Evolutionary conservation across 2,113 vertebrate species (phyloP), one percentile per base, ranked within the genome.

Genomic region (Paralichthys olivaceus): DNA sequence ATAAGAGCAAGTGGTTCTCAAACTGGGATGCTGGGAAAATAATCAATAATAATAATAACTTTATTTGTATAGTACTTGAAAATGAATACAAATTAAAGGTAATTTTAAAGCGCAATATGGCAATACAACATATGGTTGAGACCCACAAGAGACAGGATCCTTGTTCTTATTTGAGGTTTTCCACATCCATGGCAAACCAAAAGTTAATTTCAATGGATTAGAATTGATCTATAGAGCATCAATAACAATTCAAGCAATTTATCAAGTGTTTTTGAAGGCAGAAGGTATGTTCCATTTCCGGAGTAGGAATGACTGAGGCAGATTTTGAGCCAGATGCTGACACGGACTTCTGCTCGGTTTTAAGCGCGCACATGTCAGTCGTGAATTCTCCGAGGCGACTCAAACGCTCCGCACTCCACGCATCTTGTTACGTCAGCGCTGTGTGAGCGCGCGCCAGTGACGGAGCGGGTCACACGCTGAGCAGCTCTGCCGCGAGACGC

Each of bases 401-500:
- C 84, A 25, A 91, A 90, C 23, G 83, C 86, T 0, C 7, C 49
- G 19, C 43, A 4, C 40, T 3, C 40, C 2, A 49, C 34, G n/a
- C 37, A 49, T 5, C 45, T 19, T 3, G 7, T 49, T 19, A 56
- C 77, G 75, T 81, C 64, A 85, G 0, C 5, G 12, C 26, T 56
- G 45, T 58, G n/a, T 66, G 72, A 45, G 60, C 69, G 28, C 8
- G 73, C 55, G n/a, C 8, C 58, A 2, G 51, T 47, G 32, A 45
- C 14, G 32, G 8, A 5, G 28, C 9, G 11, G 28, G n/a, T 37
- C 57, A 62, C 5, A 7, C n/a, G 28, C 0, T 8, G 43, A 13
- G 1, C 6, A 2, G 7, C n/a, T 25, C 34, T 55, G 63, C 56
- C 4, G n/a, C 51, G 12, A 56, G 56, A 61, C 51, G 1, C 25